Percentiles rank a stretch among this genome's conserved stretches.
Conservation (phyloP, 2,113 vertebrate genomes). For the Lophura nycthemera region DNA sequence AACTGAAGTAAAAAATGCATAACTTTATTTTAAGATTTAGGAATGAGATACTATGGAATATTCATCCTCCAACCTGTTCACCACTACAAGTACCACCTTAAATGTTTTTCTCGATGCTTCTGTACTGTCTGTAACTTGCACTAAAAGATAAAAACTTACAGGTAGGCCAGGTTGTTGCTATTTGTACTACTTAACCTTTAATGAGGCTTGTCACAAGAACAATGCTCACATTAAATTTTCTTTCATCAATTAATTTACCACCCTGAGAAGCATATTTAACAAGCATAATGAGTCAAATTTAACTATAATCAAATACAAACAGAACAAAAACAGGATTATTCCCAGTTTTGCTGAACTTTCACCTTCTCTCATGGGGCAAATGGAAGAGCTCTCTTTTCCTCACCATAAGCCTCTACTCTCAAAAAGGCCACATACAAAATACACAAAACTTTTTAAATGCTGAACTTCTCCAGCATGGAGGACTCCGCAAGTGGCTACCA, state of each 20-base stretch:
- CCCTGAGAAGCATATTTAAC: not conserved
- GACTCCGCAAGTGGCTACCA: not conserved
- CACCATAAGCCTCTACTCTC: not conserved
- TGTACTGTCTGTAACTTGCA: not conserved
- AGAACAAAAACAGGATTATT: not conserved
- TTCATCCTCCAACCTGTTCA: not conserved
- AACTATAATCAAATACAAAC: not conserved
- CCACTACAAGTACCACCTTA: not conserved
- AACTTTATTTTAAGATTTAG: not conserved
- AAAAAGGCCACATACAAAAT: not conserved
- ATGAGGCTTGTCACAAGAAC: not conserved
- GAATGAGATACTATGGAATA: not conserved
- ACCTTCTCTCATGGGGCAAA: not conserved
- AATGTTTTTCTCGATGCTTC: not conserved
- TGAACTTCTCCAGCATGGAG: not conserved
- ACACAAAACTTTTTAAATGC: not conserved
- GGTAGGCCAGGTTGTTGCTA: not conserved
- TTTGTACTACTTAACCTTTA: not conserved
- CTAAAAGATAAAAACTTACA: not conserved
- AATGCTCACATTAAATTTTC: not conserved
- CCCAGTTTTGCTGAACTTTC: not conserved
- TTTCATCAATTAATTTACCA: not conserved
- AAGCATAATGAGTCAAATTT: not conserved
- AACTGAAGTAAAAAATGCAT: fast-evolving
- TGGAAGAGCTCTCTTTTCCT: not conserved